phyloP scores from a whole-genome alignment of 2,113 vertebrate genomes.

The Pipa parva region DNA sequence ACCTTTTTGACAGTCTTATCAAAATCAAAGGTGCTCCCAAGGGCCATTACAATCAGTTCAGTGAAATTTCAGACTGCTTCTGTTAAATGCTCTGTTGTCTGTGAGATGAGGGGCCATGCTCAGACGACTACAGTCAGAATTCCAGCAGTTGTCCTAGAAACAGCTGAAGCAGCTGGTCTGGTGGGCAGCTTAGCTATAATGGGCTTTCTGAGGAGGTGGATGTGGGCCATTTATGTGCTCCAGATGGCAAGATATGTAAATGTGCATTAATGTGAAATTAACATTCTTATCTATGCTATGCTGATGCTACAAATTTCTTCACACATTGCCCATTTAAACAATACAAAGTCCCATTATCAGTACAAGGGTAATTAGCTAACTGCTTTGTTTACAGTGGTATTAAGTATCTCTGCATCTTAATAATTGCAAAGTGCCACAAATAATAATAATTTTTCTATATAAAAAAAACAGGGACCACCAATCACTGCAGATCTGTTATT shows the following conservation, averaged over 20 bases:
- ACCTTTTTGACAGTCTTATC: too few relatives aligned
- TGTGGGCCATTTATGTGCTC: conserved; percentile 26
- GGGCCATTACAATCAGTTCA: too few relatives aligned
- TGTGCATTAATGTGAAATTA: conserved; percentile 1
- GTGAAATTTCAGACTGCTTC: too few relatives aligned
- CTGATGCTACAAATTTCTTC: neutral
- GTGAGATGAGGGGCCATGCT: neutral
- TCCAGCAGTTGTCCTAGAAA: conserved; percentile 19
- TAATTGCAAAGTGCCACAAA: neutral
- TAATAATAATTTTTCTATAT: too few relatives aligned
- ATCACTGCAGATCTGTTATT: too few relatives aligned
- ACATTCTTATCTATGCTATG: neutral
- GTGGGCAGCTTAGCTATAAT: conserved; percentile 30
- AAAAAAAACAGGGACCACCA: too few relatives aligned
- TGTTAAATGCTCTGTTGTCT: conserved; percentile 8
- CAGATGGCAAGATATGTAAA: conserved; percentile 28
- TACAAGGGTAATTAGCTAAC: neutral
- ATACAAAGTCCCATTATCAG: neutral
- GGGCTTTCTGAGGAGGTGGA: conserved; percentile 17
- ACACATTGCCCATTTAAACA: neutral
- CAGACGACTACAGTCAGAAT: neutral
- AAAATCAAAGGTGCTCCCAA: too few relatives aligned
- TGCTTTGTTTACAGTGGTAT: neutral
- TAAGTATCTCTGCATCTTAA: neutral
- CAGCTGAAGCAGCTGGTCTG: conserved; percentile 32